phyloP scores from a whole-genome alignment of 2,797 vertebrate species.

The Chiloscyllium punctatum region DNA sequence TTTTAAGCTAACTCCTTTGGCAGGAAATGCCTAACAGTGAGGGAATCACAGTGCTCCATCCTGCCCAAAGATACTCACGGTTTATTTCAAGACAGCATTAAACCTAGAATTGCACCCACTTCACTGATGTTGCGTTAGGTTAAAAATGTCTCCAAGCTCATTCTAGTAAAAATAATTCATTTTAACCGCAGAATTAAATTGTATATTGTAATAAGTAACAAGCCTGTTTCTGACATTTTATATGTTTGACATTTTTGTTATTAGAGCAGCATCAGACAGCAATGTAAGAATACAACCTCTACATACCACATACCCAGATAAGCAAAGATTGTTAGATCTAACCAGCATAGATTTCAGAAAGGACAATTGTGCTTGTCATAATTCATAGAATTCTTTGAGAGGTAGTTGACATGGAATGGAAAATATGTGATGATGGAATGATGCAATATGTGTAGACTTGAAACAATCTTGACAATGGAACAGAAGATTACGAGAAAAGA shows the following conservation, averaged over 20 bases:
- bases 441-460: not conserved
- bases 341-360: not conserved
- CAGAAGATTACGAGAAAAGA: not conserved
- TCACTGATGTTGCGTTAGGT: too few species aligned
- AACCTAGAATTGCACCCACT: not conserved
- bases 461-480: not conserved
- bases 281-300: not conserved
- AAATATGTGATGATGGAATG: too few species aligned
- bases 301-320: not conserved
- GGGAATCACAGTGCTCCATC: not conserved
- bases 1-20: not conserved
- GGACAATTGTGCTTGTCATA: not conserved
- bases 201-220: not conserved
- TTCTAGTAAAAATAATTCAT: not conserved
- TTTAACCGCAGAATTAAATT: not conserved
- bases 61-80: not conserved
- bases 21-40: not conserved
- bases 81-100: not conserved
- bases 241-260: not conserved
- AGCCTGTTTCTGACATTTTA: not conserved
- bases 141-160: not conserved
- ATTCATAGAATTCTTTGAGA: not conserved
- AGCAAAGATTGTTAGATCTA: not conserved
- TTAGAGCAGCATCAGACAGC: too few species aligned
- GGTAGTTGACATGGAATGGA: not conserved